Evolutionary conservation across 2,797 vertebrate genomes (phyloP), one percentile per base, ranked within the genome.

Genomic region (Anguilla pacifica): DNA sequence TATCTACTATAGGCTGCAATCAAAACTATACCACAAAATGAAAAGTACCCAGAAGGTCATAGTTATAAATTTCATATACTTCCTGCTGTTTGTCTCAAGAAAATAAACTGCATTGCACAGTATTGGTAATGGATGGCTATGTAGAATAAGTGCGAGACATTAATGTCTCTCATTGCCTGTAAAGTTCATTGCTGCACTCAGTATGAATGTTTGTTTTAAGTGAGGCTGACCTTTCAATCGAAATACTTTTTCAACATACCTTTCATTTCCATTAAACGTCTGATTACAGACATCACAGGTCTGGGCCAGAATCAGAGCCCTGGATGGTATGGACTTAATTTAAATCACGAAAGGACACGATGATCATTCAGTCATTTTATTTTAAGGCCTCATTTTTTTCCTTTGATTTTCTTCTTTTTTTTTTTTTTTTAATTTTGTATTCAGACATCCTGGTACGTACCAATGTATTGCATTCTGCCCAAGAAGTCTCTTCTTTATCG

Each of bases 401-500:
- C 82, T 86, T 90, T 85, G 55, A 86, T 85, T 85, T 61, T 17
- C 19, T 43, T 84, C 31, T n/a, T n/a, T n/a, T 59, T 67, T 28
- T 83, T 86, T 59, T 67, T 28, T 83, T 86, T 19, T 2, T 2
- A 39, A 70, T 39, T 51, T 74, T 84, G 83, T 81, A 67, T 81
- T 46, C 72, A 85, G 86, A 87, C 81, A 88, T 86, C 35, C 84
- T 85, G 86, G 84, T 87, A 83, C 61, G 51, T 86, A 86, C 83
- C 74, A 83, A 79, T 67, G 86, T 84, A 89, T 89, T 89, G 91
- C 86, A 86, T 91, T 88, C 90, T 87, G 87, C 83, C 74, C 86
- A 82, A 88, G 86, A 83, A 90, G 85, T 72, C 93, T 91, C 90
- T 92, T 94, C 39, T 94, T 94, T 96, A 93, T 95, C 94, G 93